Conservation (phyloP, 2,113 vertebrate genomes). For the Charina bottae region DNA sequence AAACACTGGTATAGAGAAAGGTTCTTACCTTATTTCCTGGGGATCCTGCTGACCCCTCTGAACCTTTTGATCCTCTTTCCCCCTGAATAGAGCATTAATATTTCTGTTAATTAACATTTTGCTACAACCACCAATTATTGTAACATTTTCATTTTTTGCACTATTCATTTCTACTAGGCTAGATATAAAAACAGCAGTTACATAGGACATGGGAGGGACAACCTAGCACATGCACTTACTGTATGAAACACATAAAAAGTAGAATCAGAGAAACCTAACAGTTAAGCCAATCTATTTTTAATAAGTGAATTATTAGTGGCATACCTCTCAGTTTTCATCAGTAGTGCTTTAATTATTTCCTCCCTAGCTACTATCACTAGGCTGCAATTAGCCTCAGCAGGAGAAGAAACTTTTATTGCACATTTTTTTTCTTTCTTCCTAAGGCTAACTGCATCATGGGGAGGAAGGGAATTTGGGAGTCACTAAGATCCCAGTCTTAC, state of each 20-base stretch:
- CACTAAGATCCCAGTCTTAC: neutral
- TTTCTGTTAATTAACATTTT: neutral
- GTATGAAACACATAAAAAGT: neutral
- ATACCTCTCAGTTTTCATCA: neutral
- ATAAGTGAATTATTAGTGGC: neutral
- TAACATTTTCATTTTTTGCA: neutral
- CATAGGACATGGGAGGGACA: neutral
- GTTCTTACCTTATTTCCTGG: slow-evolving; percentile 54
- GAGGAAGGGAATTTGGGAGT: neutral
- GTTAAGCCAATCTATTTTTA: neutral
- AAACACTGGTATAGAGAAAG: neutral
- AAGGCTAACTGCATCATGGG: neutral
- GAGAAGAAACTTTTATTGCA: no score
- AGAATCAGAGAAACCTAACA: neutral
- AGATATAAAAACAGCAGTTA: neutral
- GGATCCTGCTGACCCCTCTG: slow-evolving; percentile 50
- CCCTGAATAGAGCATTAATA: slow-evolving; percentile 48
- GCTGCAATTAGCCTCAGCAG: neutral
- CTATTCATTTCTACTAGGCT: neutral
- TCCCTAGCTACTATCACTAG: no score
- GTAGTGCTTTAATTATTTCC: neutral
- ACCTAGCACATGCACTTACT: neutral
- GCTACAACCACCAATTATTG: neutral
- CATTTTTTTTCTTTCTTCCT: no score
- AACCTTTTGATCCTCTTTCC: slow-evolving; percentile 53